phyloP scores from a whole-genome alignment of 1,140 invertebrate genomes.

The Lasioglossum albipes region DNA sequence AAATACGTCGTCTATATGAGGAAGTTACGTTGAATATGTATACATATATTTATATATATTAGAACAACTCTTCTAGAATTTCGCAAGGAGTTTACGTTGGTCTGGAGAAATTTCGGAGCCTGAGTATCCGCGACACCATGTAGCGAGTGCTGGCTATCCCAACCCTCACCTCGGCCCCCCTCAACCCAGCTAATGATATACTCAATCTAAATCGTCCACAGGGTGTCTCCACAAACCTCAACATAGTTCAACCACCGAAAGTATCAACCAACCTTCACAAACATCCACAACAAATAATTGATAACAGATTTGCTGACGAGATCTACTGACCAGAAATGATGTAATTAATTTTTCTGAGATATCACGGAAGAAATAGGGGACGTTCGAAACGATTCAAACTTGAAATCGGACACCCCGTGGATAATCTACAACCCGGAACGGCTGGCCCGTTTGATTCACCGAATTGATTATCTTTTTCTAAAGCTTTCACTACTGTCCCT shows the following conservation, averaged over 20 bases:
- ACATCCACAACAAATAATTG: too few relatives aligned
- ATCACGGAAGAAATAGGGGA: neutral
- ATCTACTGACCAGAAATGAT: too few relatives aligned
- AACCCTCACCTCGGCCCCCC: slow-evolving; percentile 76
- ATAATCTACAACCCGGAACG: slow-evolving; percentile 34
- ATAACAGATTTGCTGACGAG: too few relatives aligned
- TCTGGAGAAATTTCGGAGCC: slow-evolving; percentile 64
- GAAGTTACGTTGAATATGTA: slow-evolving; percentile 37
- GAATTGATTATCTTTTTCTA: slow-evolving; percentile 11
- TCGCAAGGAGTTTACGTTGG: slow-evolving; percentile 35
- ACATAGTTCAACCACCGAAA: neutral
- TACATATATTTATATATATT: slow-evolving; percentile 35
- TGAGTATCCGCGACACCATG: slow-evolving; percentile 71
- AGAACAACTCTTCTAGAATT: slow-evolving; percentile 28
- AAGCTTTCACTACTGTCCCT: slow-evolving; percentile 22
- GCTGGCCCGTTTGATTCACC: slow-evolving; percentile 39
- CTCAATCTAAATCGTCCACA: slow-evolving; percentile 55
- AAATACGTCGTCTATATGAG: slow-evolving; percentile 50
- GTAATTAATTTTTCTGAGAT: too few relatives aligned
- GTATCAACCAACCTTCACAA: too few relatives aligned
- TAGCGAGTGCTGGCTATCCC: slow-evolving; percentile 76
- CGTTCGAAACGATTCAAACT: neutral
- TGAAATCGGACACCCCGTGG: slow-evolving; percentile 53
- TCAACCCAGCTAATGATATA: slow-evolving; percentile 75
- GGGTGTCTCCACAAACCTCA: slow-evolving; percentile 29